Base-by-base conservation (phyloP, 2,113 vertebrate genomes). In the Malurus elegans region DNA sequence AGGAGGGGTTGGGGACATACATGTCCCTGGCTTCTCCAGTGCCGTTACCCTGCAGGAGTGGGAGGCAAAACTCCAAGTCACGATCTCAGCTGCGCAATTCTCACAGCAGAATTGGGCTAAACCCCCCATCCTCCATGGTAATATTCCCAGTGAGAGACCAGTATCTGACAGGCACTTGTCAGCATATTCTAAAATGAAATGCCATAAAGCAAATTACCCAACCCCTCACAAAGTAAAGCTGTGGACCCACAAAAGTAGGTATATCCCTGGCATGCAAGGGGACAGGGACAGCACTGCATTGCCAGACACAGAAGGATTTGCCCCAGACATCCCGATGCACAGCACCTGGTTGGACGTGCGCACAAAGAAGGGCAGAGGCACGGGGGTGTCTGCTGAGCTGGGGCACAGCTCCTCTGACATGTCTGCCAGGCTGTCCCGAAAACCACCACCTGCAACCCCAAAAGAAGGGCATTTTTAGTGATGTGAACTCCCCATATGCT, bases 381-480 rank as follows among this genome's bases (percentile, higher is more conserved):
- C 98, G 0, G 98, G 98, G 50, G 98, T 99, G 95, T 99, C 99
- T 1, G 99, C 98, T 1, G 99, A 99, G 96, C 99, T 99, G 88
- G 99, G 99, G 89, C 99, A 99, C 40, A 99, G 98, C 95, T 99
- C 99, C 96, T 99, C 99, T 6, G 99, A 99, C 98, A 99, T 99
- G 97, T 99, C 99, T 0, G 99, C 99, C 86, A 99, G 98, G 95
- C 99, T 99, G 96, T 99, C 99, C 57, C 99, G 98, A 96, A 99
- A 99, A 42, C 99, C 99, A 3, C 99, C 99, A 54, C 99, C 98
- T 99, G 95, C 51, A 97, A 96, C 40, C 69, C 86, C 80, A 79
- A 74, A 86, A 94, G 44, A 85, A 92, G 17, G 38, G 13, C 8
- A 23, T n/a, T 88, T 92, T 95, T n/a, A 94, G 64, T 51, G 58